Percentiles rank a stretch among this genome's conserved stretches.
phyloP scores from a whole-genome alignment of 2,113 vertebrate species.

The Ariopsis seemanni region DNA sequence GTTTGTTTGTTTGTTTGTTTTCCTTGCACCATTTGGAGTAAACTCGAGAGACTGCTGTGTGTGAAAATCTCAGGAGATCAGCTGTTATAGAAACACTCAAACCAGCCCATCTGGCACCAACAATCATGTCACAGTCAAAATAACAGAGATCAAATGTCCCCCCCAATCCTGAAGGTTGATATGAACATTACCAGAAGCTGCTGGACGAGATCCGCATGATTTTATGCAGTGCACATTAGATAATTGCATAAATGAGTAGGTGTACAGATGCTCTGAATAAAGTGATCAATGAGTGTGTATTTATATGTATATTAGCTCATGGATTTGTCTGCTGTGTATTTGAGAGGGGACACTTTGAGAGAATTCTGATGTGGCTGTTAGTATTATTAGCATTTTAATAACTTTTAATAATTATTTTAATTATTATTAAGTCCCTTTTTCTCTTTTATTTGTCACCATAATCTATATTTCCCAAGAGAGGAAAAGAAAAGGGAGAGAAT shows the following conservation, averaged over 20 bases:
- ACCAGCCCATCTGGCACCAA: no score
- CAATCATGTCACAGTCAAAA: no score
- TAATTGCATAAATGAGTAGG: neutral
- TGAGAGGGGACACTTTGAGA: neutral
- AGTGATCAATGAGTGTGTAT: neutral
- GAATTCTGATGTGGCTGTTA: conserved; percentile 7
- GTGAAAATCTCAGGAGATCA: no score
- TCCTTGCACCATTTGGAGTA: no score
- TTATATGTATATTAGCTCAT: neutral
- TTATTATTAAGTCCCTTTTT: conserved; percentile 18
- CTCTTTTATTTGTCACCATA: neutral
- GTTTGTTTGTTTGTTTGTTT: no score
- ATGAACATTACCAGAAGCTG: no score
- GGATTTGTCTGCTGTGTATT: neutral
- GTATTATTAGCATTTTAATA: conserved; percentile 21
- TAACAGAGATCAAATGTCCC: no score
- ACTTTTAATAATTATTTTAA: conserved; percentile 33
- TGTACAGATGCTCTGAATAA: neutral
- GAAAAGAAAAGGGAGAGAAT: neutral
- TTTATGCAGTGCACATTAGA: no score
- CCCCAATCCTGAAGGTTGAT: no score
- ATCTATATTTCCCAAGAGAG: conserved; percentile 1
- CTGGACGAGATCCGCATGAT: no score
- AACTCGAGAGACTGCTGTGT: no score
- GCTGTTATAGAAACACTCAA: no score